Evolutionary conservation across 2,888 invertebrate species (phyloP), one percentile per base, ranked within the genome.

Genomic region (Temnothorax unifasciatus): DNA sequence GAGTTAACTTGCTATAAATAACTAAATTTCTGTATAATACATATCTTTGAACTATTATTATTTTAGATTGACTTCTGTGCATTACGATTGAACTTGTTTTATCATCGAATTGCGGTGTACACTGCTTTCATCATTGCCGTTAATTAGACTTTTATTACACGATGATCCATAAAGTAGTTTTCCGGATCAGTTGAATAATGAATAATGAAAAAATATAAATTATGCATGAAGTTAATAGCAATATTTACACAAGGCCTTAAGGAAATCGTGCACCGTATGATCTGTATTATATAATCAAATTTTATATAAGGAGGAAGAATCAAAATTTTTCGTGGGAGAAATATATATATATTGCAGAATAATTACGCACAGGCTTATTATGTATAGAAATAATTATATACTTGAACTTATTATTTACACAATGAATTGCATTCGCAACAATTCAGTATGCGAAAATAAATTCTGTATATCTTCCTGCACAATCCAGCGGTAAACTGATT

Each of bases 381-480:
- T 25, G 4, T 41, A 41, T 6, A 41, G 21, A 21, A 57, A 59
- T 59, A 59, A 57, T 38, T 18, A 73, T 64, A 52, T 54, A 54
- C 68, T 57, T 44, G 1, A 75, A 38, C 18, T 63, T 82, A 57
- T 81, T 71, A 82, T 61, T 54, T 82, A 38, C 44, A 15, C 59
- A 71, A 73, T 79, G 21, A 47, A 47, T 47, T 47, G 34, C 47
- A n/a, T 59, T 73, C 13, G 59, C 59, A 59, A 59, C 71, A 2
- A 52, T 66, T 85, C 54, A 76, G 69, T 21, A 75, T 75, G 75
- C 63, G 83, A 82, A 90, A 88, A 87, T 87, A 73, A 86, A 85
- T 87, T 87, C 81, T 86, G 84, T 75, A 79, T 83, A 69, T 75
- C 47, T 38, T 52, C 68, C 69, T 81, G 69, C 86, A 86, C 82